phyloP scores from a whole-genome alignment of 2,113 vertebrate species.

The Acanthochromis polyacanthus region DNA sequence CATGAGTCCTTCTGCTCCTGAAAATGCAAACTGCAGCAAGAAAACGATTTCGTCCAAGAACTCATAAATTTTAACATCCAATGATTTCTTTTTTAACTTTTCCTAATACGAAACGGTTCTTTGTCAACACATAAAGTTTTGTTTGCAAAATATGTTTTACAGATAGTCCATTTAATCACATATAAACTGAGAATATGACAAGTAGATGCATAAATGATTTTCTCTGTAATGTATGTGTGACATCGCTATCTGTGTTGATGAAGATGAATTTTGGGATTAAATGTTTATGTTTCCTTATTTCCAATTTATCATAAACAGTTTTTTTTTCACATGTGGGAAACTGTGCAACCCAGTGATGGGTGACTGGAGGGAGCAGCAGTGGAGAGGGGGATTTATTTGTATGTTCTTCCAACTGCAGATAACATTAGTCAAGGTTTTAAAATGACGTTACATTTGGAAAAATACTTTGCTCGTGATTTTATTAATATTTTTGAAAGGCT shows the following conservation, averaged over 20 bases:
- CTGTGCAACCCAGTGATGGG: not conserved
- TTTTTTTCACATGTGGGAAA: not conserved
- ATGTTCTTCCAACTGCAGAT: not conserved
- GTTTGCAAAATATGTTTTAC: too few relatives aligned
- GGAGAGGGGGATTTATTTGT: constrained; percentile 25
- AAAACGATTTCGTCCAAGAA: too few relatives aligned
- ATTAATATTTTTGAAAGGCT: not conserved
- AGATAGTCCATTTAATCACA: too few relatives aligned
- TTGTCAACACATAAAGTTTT: too few relatives aligned
- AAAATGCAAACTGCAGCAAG: too few relatives aligned
- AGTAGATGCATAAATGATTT: too few relatives aligned
- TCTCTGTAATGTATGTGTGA: not conserved
- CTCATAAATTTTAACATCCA: too few relatives aligned
- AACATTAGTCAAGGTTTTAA: not conserved
- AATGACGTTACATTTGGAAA: not conserved
- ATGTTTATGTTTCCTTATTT: constrained; percentile 28
- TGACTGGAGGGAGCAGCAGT: not conserved
- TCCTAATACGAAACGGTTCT: too few relatives aligned
- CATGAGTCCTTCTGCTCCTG: too few relatives aligned
- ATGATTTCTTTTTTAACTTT: too few relatives aligned
- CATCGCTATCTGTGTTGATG: not conserved
- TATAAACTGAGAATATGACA: too few relatives aligned
- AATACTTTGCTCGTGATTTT: not conserved
- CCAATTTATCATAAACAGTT: constrained; percentile 34
- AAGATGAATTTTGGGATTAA: not conserved